Conservation (phyloP, 1,140 invertebrate species). For the Laupala kohalensis region DNA sequence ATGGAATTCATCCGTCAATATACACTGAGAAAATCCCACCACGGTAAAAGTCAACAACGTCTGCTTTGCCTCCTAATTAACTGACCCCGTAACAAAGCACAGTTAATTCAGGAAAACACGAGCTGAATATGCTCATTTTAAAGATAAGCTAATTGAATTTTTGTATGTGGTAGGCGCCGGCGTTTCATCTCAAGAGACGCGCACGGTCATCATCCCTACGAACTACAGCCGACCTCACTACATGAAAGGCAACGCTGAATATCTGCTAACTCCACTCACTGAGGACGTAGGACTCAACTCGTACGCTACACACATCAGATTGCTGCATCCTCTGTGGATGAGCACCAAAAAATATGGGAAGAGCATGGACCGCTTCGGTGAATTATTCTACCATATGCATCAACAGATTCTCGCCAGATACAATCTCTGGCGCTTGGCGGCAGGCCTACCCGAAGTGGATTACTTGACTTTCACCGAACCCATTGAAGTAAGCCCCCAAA, state of each 20-base stretch:
- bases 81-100: too few relatives aligned
- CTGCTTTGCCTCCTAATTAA: too few relatives aligned
- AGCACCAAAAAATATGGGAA: conserved; percentile 32
- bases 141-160: too few relatives aligned
- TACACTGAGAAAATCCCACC: too few relatives aligned
- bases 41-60: too few relatives aligned
- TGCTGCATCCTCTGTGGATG: conserved; percentile 51
- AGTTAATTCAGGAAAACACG: too few relatives aligned
- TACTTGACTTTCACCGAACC: conserved; percentile 36
- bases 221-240: conserved; percentile 29
- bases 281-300: conserved; percentile 56
- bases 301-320: conserved; percentile 48
- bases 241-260: conserved; percentile 36
- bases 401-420: conserved; percentile 50
- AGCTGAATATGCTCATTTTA: too few relatives aligned
- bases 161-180: not conserved
- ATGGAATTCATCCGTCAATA: too few relatives aligned
- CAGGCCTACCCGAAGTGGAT: conserved; percentile 44
- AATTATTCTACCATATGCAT: conserved; percentile 41
- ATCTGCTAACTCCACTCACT: conserved; percentile 54
- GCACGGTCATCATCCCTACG: conserved; percentile 3
- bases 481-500: conserved; percentile 24
- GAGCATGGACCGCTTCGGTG: conserved; percentile 40
- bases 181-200: not conserved
- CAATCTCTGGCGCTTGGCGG: conserved; percentile 51